Percentiles rank a stretch among this genome's conserved stretches.
These are phyloP conservation scores for Drosophila ercepeae DNA, from an alignment of 1,140 invertebrate genomes.

Conservation along the genomic window DNA sequence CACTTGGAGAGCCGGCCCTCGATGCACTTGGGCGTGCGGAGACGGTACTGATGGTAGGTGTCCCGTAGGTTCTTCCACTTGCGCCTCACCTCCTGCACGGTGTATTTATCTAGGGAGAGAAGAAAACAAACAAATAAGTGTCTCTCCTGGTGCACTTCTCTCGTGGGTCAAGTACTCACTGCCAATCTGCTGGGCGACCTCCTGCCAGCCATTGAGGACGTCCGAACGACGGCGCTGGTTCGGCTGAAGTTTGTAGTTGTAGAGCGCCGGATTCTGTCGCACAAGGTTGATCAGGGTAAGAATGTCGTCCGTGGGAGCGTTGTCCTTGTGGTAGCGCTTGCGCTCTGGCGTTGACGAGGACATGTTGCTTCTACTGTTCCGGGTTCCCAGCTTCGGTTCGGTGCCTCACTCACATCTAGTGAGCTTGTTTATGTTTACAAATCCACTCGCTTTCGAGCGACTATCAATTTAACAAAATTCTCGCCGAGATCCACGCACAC, in stretches of 20 bases:
- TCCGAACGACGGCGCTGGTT: conserved; percentile 75
- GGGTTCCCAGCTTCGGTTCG: neutral
- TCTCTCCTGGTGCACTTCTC: neutral
- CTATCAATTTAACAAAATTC: neutral
- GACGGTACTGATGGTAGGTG: conserved; percentile 79
- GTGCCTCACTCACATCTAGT: neutral
- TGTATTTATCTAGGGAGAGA: conserved; percentile 67
- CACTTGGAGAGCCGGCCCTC: conserved; percentile 77
- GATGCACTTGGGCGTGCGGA: conserved; percentile 76
- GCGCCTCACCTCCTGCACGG: conserved; percentile 76
- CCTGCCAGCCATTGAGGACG: conserved; percentile 72
- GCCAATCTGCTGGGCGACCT: conserved; percentile 74
- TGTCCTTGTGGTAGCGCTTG: conserved; percentile 82
- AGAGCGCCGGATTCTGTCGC: conserved; percentile 76
- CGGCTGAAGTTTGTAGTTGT: conserved; percentile 79
- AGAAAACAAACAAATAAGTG: neutral
- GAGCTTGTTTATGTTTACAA: neutral
- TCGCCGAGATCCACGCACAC: conserved; percentile 1
- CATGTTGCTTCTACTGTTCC: conserved; percentile 50
- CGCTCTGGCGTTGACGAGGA: conserved; percentile 64
- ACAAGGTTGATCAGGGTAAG: conserved; percentile 77
- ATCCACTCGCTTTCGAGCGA: neutral
- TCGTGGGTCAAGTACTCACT: conserved; percentile 57
- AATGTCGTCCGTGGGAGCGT: conserved; percentile 76
- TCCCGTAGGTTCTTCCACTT: conserved; percentile 82